phyloP scores from a whole-genome alignment of 2,888 invertebrate species.

The Tachina lurida region DNA sequence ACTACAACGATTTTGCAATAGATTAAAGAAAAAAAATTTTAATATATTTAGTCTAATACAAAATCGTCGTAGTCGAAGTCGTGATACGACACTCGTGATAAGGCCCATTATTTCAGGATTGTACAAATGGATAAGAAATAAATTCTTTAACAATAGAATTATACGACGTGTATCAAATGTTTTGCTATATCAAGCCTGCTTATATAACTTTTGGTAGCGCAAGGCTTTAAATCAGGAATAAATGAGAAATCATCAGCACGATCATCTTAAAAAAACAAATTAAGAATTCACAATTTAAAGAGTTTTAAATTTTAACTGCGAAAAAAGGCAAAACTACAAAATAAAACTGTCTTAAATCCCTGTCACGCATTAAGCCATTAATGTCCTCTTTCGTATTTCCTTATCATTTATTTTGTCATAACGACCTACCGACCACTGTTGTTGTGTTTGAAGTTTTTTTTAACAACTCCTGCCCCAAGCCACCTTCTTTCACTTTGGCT shows the following conservation, averaged over 20 bases:
- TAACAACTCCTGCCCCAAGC: conserved; percentile 17
- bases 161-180: background rate
- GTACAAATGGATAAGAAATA: too few species aligned
- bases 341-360: conserved; percentile 39
- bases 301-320: conserved; percentile 6
- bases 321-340: background rate
- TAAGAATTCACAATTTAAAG: conserved; percentile 30
- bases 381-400: conserved; percentile 44
- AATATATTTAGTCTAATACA: too few species aligned
- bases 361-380: conserved; percentile 48
- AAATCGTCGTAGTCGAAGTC: too few species aligned
- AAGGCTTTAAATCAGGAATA: conserved; percentile 37
- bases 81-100: too few species aligned
- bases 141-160: too few species aligned
- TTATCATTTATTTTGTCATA: background rate
- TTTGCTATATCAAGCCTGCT: background rate
- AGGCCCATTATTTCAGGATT: too few species aligned
- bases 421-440: conserved; percentile 3
- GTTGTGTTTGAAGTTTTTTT: conserved; percentile 33
- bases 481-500: background rate
- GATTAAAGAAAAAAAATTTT: too few species aligned
- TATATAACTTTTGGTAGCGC: background rate
- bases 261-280: conserved; percentile 29
- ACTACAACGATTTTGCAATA: too few species aligned
- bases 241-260: conserved; percentile 50